Conservation (phyloP, 2,888 invertebrate genomes). For the Lasius platythorax region DNA sequence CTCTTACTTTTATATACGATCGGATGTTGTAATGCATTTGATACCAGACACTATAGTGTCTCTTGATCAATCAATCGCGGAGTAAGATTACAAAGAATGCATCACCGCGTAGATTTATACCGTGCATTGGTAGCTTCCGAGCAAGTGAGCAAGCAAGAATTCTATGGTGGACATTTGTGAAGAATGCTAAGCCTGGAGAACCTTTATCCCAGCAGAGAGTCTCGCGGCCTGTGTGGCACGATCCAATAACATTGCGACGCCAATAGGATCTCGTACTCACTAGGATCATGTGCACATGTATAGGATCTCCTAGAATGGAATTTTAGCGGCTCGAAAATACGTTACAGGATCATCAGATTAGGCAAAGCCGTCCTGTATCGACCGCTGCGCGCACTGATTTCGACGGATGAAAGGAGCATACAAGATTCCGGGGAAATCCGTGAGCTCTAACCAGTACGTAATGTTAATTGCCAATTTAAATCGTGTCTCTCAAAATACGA, state of each 20-base stretch:
- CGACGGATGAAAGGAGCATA: constrained; percentile 4
- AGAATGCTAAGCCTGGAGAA: constrained; percentile 69
- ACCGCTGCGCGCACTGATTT: constrained; percentile 20
- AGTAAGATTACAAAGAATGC: constrained; percentile 45
- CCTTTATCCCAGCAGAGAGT: constrained; percentile 64
- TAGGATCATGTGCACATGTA: constrained; percentile 11
- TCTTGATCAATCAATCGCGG: constrained; percentile 53
- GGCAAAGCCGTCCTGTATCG: constrained; percentile 16
- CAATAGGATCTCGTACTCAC: constrained; percentile 39
- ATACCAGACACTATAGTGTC: not conserved
- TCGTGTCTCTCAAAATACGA: not conserved
- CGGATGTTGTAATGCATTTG: not conserved
- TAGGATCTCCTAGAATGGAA: constrained; percentile 26
- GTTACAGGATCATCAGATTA: constrained; percentile 27
- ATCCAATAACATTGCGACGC: constrained; percentile 65
- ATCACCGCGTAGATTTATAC: constrained; percentile 63
- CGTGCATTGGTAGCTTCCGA: constrained; percentile 52
- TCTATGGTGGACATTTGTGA: constrained; percentile 63
- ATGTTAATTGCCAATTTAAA: constrained; percentile 18
- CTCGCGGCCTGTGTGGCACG: constrained; percentile 56
- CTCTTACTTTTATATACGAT: not conserved
- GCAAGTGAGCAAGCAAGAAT: constrained; percentile 70
- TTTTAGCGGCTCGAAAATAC: constrained; percentile 45
- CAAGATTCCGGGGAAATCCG: not conserved
- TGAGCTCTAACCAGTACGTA: not conserved